phyloP scores from a whole-genome alignment of 2,888 invertebrate genomes.

The Ophion ellenae region DNA sequence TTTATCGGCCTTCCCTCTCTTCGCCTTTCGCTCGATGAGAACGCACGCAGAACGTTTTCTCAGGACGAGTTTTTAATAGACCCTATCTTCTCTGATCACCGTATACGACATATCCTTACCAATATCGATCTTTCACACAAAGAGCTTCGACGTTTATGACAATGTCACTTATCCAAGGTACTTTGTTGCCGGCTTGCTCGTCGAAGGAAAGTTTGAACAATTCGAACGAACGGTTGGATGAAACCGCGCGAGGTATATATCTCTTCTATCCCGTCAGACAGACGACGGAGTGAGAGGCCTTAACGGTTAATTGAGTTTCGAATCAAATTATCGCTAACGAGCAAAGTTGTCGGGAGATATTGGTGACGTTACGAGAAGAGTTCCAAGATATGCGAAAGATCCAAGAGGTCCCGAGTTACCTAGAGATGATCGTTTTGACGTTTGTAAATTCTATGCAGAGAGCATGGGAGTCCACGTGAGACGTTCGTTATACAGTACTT shows the following conservation, averaged over 20 bases:
- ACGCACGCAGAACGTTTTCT: constrained; percentile 9
- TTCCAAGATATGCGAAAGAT: constrained; percentile 20
- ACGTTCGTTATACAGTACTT: constrained; percentile 2
- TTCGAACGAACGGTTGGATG: constrained; percentile 76
- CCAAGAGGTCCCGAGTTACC: constrained; percentile 10
- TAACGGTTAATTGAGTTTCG: constrained; percentile 81
- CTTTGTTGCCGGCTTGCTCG: constrained; percentile 64
- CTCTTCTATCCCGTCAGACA: constrained; percentile 73
- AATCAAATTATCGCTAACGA: constrained; percentile 82
- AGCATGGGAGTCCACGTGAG: constrained; percentile 65
- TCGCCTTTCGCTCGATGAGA: constrained; percentile 2
- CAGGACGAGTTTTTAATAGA: constrained; percentile 55
- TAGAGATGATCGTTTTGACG: constrained; percentile 49
- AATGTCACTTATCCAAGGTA: constrained; percentile 42
- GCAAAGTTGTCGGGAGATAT: constrained; percentile 78
- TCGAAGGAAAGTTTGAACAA: constrained; percentile 75
- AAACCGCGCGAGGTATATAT: constrained; percentile 71
- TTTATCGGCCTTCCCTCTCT: not conserved
- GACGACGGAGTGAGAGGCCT: constrained; percentile 60
- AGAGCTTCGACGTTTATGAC: constrained; percentile 25
- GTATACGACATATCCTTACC: constrained; percentile 19
- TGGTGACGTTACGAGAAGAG: constrained; percentile 39
- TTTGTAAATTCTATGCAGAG: constrained; percentile 74
- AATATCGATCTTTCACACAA: constrained; percentile 27
- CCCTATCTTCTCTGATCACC: constrained; percentile 20